These are phyloP conservation scores for Prenolepis imparis DNA, from an alignment of 2,888 invertebrate species.

Conservation along the genomic window DNA sequence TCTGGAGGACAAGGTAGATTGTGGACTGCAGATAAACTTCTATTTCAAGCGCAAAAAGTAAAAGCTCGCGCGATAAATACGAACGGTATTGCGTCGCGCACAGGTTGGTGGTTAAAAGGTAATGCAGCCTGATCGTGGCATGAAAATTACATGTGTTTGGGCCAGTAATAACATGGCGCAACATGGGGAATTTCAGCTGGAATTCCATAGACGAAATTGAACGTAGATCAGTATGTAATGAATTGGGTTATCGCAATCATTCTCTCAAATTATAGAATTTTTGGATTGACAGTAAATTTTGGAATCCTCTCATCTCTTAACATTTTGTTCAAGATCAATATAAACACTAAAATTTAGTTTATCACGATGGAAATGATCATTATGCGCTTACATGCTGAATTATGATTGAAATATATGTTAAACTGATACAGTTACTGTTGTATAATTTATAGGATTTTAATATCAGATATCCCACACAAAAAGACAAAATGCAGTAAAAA, in stretches of 20 bases:
- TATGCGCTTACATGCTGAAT: background rate
- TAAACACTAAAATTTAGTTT: background rate
- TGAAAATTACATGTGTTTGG: conserved; percentile 22
- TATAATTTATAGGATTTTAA: conserved; percentile 8
- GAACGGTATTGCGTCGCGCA: conserved; percentile 2
- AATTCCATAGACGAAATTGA: conserved; percentile 14
- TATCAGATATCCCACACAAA: background rate
- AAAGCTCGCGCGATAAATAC: conserved; percentile 35
- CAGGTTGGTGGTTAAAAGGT: conserved; percentile 38
- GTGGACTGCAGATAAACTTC: conserved; percentile 43
- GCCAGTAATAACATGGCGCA: conserved; percentile 8
- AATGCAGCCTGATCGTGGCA: conserved; percentile 20
- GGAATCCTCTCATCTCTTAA: background rate
- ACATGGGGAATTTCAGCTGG: background rate
- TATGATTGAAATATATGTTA: conserved; percentile 19
- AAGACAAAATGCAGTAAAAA: background rate
- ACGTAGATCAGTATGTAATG: conserved; percentile 21
- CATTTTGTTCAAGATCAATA: background rate
- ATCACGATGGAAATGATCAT: background rate
- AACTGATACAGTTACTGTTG: background rate
- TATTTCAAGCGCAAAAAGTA: conserved; percentile 21
- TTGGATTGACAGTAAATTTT: background rate
- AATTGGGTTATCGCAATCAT: conserved; percentile 11
- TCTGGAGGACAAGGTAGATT: conserved; percentile 15
- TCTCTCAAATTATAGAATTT: conserved; percentile 5